Evolutionary conservation across 1,140 invertebrate species (phyloP).

Genomic region (Bombus soroeensis): DNA sequence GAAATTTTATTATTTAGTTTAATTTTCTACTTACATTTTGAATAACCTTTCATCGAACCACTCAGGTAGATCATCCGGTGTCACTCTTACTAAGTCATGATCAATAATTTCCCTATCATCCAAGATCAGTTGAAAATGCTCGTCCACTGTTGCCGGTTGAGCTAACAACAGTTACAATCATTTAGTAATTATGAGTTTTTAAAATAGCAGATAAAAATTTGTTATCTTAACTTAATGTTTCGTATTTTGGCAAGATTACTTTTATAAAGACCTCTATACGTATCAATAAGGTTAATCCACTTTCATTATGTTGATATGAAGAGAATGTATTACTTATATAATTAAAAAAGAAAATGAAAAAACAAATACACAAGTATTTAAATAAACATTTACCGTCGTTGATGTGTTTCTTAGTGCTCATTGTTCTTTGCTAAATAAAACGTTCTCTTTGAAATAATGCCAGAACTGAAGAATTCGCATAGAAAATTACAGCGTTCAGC

Average conservation of each 20-base stretch:
- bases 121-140: conserved; percentile 67
- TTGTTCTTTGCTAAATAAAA: neutral
- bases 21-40: conserved; percentile 64
- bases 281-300: too few relatives aligned
- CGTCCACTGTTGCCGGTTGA: conserved; percentile 65
- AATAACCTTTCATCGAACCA: conserved; percentile 72
- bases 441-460: neutral
- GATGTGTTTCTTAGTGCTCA: conserved; percentile 33
- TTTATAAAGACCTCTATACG: too few relatives aligned
- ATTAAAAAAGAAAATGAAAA: too few relatives aligned
- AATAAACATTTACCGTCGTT: conserved; percentile 48
- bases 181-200: too few relatives aligned
- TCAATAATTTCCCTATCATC: conserved; percentile 52
- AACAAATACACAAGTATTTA: neutral
- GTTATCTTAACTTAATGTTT: neutral
- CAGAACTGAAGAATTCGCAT: neutral
- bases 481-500: neutral
- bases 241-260: fast-evolving
- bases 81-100: conserved; percentile 2
- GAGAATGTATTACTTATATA: too few relatives aligned
- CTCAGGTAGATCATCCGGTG: conserved; percentile 65
- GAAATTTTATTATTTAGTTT: neutral
- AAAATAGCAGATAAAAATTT: neutral
- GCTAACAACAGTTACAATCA: conserved; percentile 17
- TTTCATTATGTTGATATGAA: too few relatives aligned